Conservation (phyloP, 1,140 invertebrate species). For the Conus betulinus region DNA sequence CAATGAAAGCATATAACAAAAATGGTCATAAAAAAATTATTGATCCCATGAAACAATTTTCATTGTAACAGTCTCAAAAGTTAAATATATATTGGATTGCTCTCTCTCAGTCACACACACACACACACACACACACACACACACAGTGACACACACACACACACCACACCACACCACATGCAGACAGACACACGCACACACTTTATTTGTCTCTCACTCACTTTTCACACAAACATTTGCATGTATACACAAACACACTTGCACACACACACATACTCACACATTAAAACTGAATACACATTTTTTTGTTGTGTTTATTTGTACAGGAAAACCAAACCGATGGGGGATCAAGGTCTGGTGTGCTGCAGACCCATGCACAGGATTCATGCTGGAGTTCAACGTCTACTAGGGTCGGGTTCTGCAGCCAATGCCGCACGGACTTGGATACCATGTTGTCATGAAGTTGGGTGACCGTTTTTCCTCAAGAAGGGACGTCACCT, state of each 20-base stretch:
- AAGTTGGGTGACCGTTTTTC: not conserved
- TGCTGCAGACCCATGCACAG: not conserved
- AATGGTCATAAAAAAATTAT: not conserved
- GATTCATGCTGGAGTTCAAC: slow-evolving; percentile 3
- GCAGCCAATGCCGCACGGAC: not conserved
- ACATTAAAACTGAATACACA: not conserved
- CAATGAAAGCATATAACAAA: not conserved
- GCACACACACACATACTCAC: no score
- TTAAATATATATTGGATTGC: no score
- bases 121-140: no score
- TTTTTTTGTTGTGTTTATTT: not conserved
- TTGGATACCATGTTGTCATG: not conserved
- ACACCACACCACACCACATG: no score
- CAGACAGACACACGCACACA: not conserved
- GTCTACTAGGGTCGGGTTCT: not conserved
- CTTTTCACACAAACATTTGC: not conserved
- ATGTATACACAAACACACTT: not conserved
- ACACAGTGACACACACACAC: no score
- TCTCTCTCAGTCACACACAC: no score
- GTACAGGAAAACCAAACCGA: slow-evolving; percentile 4
- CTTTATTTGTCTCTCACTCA: not conserved
- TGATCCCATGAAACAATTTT: not conserved
- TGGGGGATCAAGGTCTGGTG: slow-evolving; percentile 18
- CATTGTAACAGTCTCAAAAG: not conserved
- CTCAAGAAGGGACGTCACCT: not conserved